Base-by-base conservation (phyloP, 2,113 vertebrate genomes). In the Chaetodon auriga region DNA sequence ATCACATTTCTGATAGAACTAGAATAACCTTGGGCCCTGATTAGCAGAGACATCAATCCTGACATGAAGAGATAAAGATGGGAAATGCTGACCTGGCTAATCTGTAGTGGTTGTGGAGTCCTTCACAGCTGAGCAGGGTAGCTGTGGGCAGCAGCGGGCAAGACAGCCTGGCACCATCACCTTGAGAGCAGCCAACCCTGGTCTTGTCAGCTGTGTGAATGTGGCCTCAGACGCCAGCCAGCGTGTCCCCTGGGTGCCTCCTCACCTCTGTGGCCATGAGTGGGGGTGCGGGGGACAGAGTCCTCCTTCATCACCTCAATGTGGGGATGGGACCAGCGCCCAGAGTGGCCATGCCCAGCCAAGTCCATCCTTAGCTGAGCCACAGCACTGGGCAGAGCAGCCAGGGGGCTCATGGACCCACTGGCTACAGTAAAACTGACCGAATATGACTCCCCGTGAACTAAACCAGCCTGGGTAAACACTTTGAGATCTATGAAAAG, bases 131-230 rank as follows among this genome's bases (percentile, higher is more conserved):
- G 84, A 83, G 75, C 60, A 57, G 45, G 30, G 70, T 70, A 65
- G 61, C 75, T 61, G 73, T 89, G 85, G 89, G 90, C 87, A 88
- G 80, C 62, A 89, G 79, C 0, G 68, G 89, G 71, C 83, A 87
- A 90, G 92, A 93, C 92, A 92, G 7, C 43, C 90, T 90, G 92
- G 91, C 93, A 92, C 90, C 90, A 83, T 73, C 15, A 81, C 81
- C 64, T 75, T 80, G 81, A 81, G 82, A 87, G 66, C 82, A 78
- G 88, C 85, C 86, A 69, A 74, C 46, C 48, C 57, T 7, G 46
- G 74, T 87, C 77, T 77, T 80, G 85, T 91, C 90, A 89, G 78
- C 88, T 83, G 87, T 87, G 82, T 89, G 84, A 90, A 75, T 87
- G 78, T 91, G 62, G 85, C 62, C 80, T 87, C 71, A 88, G 90